Conservation (phyloP, 2,888 invertebrate species). For the Neocrepidodera transversa region DNA sequence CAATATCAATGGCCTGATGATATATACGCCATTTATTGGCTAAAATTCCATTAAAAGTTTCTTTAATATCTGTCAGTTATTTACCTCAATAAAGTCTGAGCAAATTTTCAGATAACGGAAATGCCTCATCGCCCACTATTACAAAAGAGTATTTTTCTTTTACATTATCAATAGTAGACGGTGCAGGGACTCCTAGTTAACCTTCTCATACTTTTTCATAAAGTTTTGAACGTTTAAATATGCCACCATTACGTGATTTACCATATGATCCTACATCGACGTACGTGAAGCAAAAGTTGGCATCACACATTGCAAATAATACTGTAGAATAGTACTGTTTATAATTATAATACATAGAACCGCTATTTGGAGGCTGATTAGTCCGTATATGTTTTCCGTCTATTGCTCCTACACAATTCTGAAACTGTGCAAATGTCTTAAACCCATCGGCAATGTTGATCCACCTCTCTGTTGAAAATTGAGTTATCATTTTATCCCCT, state of each 20-base stretch:
- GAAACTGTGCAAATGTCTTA: conserved; percentile 47
- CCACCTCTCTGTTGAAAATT: background rate
- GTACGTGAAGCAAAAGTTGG: conserved; percentile 46
- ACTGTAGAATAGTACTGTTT: conserved; percentile 44
- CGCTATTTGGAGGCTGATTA: conserved; percentile 42
- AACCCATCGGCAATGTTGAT: conserved; percentile 42
- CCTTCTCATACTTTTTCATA: conserved; percentile 28
- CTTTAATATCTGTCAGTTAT: background rate
- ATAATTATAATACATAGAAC: conserved; percentile 23
- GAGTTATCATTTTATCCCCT: background rate
- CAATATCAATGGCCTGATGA: background rate
- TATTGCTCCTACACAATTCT: conserved; percentile 41
- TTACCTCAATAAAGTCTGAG: background rate
- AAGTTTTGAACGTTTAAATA: conserved; percentile 45
- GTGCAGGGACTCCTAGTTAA: background rate
- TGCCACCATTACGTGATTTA: conserved; percentile 43
- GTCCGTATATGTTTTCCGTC: conserved; percentile 48
- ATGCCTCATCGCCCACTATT: conserved; percentile 44
- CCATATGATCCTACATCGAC: conserved; percentile 46
- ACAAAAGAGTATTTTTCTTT: conserved; percentile 44
- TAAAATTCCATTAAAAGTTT: background rate
- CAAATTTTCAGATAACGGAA: conserved; percentile 36
- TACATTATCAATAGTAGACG: conserved; percentile 28
- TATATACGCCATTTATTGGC: background rate
- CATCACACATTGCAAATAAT: conserved; percentile 47